These are phyloP conservation scores for Trissolcus basalis DNA, from an alignment of 1,140 invertebrate species.

Conservation along the genomic window DNA sequence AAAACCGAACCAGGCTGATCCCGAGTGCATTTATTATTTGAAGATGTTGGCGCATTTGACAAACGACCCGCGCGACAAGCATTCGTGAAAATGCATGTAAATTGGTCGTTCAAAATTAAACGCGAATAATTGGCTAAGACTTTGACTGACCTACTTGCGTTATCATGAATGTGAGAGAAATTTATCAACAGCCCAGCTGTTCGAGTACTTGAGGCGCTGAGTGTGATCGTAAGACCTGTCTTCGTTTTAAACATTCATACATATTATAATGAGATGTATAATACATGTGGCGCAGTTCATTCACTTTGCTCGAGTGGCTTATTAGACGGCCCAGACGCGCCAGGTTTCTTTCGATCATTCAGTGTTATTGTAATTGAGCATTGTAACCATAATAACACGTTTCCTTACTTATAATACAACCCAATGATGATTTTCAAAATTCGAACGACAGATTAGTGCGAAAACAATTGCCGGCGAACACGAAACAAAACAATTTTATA, in stretches of 20 bases:
- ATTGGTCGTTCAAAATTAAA: conserved; percentile 47
- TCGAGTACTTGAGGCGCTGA: conserved; percentile 16
- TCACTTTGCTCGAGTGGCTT: conserved; percentile 17
- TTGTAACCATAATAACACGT: too few relatives aligned
- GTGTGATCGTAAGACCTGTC: conserved; percentile 15
- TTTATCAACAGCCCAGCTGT: conserved; percentile 44
- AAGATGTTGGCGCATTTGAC: conserved; percentile 18
- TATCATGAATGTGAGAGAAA: conserved; percentile 47
- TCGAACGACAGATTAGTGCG: too few relatives aligned
- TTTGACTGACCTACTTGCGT: conserved; percentile 37
- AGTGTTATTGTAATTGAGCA: too few relatives aligned
- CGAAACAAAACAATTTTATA: too few relatives aligned
- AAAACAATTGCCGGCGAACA: too few relatives aligned
- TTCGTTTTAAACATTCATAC: conserved; percentile 25
- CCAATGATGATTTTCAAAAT: too few relatives aligned
- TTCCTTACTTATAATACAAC: too few relatives aligned
- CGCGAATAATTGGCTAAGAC: conserved; percentile 46
- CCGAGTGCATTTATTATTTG: conserved; percentile 1
- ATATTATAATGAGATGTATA: conserved; percentile 36
- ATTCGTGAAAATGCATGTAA: conserved; percentile 36
- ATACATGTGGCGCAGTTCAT: conserved; percentile 32
- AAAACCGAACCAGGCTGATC: too few relatives aligned
- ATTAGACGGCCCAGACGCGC: conserved; percentile 3
- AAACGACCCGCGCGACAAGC: conserved; percentile 15
- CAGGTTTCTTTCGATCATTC: too few relatives aligned